Evolutionary conservation across 2,113 vertebrate genomes (phyloP), one percentile per base, ranked within the genome.

Genomic region (Aptenodytes patagonicus): DNA sequence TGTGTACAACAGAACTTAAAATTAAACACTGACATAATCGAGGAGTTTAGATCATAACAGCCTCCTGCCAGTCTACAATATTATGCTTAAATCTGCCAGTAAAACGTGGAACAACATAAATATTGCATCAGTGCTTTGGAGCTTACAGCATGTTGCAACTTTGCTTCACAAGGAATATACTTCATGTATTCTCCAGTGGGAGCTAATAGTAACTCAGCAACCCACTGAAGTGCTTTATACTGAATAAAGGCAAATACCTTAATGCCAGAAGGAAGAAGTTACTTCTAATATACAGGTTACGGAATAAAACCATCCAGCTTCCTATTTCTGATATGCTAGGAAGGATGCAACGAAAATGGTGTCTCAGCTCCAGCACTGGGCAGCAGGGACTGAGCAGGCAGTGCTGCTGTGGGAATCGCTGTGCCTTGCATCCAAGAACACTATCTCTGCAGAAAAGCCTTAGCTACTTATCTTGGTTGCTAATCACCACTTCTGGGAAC

Each of bases 71-170:
- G 93, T 91, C 83, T 91, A 58, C 91, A 96, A 94, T 93, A 95
- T 95, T 97, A 93, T 97, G 92, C 88, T 97, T 89, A 95, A 96
- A 96, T 89, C 93, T 97, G 95, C 95, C 89, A 94, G 77, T 31
- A 60, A 55, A 95, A 95, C 26, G 4, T 90, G 87, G 72, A 91
- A 91, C 52, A 95, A 95, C 90, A 97, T 95, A 97, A 97, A 98
- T 97, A 97, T 85, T 96, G 80, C 94, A 96, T 94, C 69, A 93
- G 84, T 79, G 42, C 73, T 95, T 97, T 94, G 91, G 93, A 97
- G 93, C 81, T 96, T 93, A 92, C 95, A 94, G 72, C 38, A 2
- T 84, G 89, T 76, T 94, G 87, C 82, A 90, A 84, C 65, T 96
- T 95, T 79, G 55, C 54, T 93, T 92, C 72, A 75, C 82, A 77